Percentiles rank a stretch among this genome's conserved stretches.
phyloP scores from a whole-genome alignment of 2,113 vertebrate genomes.

The Eidolon helvum region DNA sequence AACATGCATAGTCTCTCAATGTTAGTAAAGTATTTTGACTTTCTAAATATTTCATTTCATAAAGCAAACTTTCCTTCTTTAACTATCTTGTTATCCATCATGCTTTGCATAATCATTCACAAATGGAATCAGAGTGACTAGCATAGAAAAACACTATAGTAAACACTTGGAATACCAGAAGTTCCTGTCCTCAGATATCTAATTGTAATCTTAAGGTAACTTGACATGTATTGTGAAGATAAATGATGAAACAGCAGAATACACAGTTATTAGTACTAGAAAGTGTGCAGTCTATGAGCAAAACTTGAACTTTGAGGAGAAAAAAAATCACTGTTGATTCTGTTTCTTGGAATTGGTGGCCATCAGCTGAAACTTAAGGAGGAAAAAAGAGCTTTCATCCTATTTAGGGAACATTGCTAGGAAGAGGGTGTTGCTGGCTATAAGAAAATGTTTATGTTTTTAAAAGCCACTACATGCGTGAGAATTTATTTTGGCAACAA shows the following conservation, averaged over 20 bases:
- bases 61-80: not conserved
- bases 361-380: not conserved
- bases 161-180: not conserved
- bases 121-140: not conserved
- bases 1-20: not conserved
- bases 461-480: not conserved
- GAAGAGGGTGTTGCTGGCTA: not conserved
- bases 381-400: not conserved
- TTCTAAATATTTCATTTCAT: not conserved
- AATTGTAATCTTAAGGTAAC: not conserved
- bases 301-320: not conserved
- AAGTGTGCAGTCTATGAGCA: not conserved
- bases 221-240: not conserved
- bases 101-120: not conserved
- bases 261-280: not conserved
- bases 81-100: not conserved
- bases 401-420: not conserved
- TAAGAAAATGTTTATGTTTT: not conserved
- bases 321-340: not conserved
- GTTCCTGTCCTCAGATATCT: not conserved
- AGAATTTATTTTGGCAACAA: not conserved
- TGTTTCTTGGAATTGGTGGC: accelerated
- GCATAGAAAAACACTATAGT: not conserved
- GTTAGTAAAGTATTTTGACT: not conserved
- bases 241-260: not conserved